Evolutionary conservation across 2,888 invertebrate genomes (phyloP), one percentile per base, ranked within the genome.

Genomic region (Catotricha subobsoleta): DNA sequence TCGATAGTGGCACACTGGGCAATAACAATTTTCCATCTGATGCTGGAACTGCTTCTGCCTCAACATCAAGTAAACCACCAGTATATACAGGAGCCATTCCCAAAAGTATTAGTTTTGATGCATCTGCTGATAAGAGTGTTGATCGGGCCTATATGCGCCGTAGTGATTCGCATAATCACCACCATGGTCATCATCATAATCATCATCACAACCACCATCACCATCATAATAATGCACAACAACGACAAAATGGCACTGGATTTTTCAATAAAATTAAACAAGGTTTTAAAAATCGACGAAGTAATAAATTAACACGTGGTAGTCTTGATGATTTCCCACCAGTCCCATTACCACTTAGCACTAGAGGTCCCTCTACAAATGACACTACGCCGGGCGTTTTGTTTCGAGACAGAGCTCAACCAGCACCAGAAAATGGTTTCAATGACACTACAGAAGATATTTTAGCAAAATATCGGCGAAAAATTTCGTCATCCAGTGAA

Each of bases 51-150:
- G 31, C 39, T 37, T 34, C 16, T 44, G 39, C 21, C 43, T 28
- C 44, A 38, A 47, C 45, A 44, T 37, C 50, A 45, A 48, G 45
- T 12, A 71, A 69, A 48, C 65, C 68, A 0, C 62, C 58, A 3
- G 66, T 68, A 16, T 77, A 80, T 1, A 82, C 81, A 0, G 87
- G 87, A 1, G 83, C 87, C 2, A 88, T 90, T 52, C 86, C 87
- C 2, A 90, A 90, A 62, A 88, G 86, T 53, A 88, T 88, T 51
- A 87, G 84, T 57, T 88, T 88, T 52, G 88, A 90, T 61, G 81
- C 86, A 56, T 83, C 83, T 1, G 86, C 87, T 0, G 84, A 86
- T 54, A 78, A 84, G 49, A 73, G 75, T 2, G 78, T 79, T 51
- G 46, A 49, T 15, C 47, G 45, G 23, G 37, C 42, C 65, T 47